phyloP scores from a whole-genome alignment of 2,888 invertebrate species.

The Plemyria rubiginata region DNA sequence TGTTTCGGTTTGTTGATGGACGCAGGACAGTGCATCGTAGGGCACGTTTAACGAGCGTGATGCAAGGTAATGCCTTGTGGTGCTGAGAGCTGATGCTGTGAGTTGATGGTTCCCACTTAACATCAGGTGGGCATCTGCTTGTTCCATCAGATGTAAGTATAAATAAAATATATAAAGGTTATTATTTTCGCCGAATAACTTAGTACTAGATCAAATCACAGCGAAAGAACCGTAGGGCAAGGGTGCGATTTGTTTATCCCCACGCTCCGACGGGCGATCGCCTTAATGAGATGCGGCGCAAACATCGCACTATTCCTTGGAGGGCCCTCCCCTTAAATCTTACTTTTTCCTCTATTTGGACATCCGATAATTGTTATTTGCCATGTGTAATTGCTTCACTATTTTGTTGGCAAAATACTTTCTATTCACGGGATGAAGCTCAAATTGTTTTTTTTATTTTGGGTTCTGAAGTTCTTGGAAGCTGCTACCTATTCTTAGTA shows the following conservation, averaged over 20 bases:
- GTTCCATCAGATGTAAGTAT: too few relatives aligned
- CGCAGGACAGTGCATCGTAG: too few relatives aligned
- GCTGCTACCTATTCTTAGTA: too few relatives aligned
- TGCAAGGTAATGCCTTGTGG: too few relatives aligned
- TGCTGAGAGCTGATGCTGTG: too few relatives aligned
- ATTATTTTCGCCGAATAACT: neutral
- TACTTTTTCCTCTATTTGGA: constrained; percentile 47
- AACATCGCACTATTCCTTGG: constrained; percentile 69
- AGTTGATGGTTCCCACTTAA: too few relatives aligned
- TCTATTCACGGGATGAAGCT: neutral
- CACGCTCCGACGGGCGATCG: constrained; percentile 59
- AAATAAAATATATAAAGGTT: too few relatives aligned
- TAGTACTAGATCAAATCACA: constrained; percentile 3
- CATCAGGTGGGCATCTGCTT: too few relatives aligned
- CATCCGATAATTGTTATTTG: constrained; percentile 49
- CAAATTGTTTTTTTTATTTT: too few relatives aligned
- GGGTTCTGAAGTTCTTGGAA: neutral
- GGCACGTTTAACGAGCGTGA: too few relatives aligned
- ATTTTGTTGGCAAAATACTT: constrained; percentile 20
- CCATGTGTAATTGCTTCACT: constrained; percentile 42
- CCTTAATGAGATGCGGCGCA: constrained; percentile 78
- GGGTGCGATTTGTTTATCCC: constrained; percentile 67
- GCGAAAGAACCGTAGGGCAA: constrained; percentile 22
- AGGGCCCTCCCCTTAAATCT: constrained; percentile 54
- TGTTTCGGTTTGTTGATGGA: too few relatives aligned